Base-by-base conservation (phyloP, 2,888 invertebrate species). In the Hedya salicella region DNA sequence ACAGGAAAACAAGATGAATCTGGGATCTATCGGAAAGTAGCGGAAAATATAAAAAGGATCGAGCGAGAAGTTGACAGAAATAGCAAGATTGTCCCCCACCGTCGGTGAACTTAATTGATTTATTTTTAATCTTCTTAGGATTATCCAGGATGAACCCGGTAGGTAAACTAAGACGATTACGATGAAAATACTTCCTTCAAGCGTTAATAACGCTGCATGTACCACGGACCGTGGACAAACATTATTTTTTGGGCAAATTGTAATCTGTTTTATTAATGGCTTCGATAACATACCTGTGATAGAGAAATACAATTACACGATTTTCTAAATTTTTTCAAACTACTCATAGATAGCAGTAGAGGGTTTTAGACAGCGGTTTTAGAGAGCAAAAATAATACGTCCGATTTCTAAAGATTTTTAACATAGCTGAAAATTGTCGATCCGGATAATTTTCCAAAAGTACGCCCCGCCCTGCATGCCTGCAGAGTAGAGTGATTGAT, bases 111-210 rank as follows among this genome's bases (percentile, higher is more conserved):
- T 30, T 66, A 66, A 66, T 61, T 60, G 66, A 66, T 66, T 66
- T 66, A 66, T 66, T 60, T 66, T 66, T 66, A 66, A 61, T 61
- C 61, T 65, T 9, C 59, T 54, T 49, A 30, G 60, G 60, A 66
- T 66, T 66, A 66, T 61, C 60, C 32, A 40, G 65, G 53, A 66
- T 66, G 48, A 49, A 48, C 60, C 30, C 53, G 42, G 48, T 49
- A 61, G 48, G 60, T 66, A 54, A 49, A 61, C 61, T 66, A 66
- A 66, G 61, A 48, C 66, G 60, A 60, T 66, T 66, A 66, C 66
- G 40, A 49, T 54, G 48, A 61, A 60, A 59, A 60, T 3, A 54
- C 60, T 66, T 61, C 60, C 53, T 60, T 39, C 39, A 36, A 60
- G 50, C 52, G 42, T 49, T 49, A 48, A n/a, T n/a, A n/a, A 56